Evolutionary conservation across 2,113 vertebrate species (phyloP).

Genomic region (Salvelinus fontinalis): DNA sequence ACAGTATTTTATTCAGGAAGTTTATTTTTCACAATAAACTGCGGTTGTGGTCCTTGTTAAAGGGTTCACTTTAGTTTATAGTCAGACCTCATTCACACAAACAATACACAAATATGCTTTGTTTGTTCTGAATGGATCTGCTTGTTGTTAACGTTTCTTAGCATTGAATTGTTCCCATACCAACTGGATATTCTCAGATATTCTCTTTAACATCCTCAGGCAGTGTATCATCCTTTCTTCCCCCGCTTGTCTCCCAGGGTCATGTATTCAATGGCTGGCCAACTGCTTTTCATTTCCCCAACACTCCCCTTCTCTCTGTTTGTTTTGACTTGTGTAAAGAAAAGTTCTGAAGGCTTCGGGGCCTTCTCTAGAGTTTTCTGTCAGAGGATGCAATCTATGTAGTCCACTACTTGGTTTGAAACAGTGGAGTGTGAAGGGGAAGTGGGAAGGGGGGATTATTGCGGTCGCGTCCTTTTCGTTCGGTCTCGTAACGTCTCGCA

Average conservation of each 20-base stretch:
- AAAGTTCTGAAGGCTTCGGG: constrained; percentile 17
- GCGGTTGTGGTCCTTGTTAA: background rate
- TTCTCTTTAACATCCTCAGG: background rate
- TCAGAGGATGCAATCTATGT: constrained; percentile 36
- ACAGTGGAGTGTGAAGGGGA: constrained; percentile 2
- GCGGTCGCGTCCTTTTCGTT: constrained; percentile 1
- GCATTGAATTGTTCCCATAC: background rate
- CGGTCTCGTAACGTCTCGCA: background rate
- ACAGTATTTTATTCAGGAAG: background rate
- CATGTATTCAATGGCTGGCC: constrained; percentile 40
- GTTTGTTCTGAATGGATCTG: background rate
- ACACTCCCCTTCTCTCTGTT: background rate
- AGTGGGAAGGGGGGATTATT: constrained; percentile 1
- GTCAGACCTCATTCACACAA: background rate
- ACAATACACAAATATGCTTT: background rate
- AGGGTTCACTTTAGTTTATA: background rate
- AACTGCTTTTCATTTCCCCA: constrained; percentile 24
- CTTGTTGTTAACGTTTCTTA: background rate
- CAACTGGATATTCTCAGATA: constrained; percentile 4
- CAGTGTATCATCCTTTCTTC: background rate
- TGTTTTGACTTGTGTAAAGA: constrained; percentile 25
- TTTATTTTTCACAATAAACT: background rate
- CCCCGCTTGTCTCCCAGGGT: background rate
- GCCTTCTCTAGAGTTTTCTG: constrained; percentile 26
- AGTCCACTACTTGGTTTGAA: constrained; percentile 11